phyloP scores from a whole-genome alignment of 2,797 vertebrate species.

The Heterohyrax brucei region DNA sequence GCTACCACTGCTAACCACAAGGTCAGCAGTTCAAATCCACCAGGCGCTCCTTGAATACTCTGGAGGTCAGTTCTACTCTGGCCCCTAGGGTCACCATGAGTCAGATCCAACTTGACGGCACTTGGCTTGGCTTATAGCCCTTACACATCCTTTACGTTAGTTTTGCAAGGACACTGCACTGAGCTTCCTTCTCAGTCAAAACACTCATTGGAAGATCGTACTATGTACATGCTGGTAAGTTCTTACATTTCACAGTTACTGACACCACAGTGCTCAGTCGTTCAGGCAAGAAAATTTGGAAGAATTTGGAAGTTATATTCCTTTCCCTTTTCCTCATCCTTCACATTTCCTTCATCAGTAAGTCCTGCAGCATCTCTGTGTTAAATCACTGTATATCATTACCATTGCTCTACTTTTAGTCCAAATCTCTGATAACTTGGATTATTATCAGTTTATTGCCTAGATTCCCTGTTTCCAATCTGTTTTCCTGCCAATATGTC shows the following conservation, averaged over 20 bases:
- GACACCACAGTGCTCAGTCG: neutral
- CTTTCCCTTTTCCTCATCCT: neutral
- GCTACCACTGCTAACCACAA: too few species aligned
- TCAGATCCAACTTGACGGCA: too few species aligned
- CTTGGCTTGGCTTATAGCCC: neutral
- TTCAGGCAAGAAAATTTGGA: neutral
- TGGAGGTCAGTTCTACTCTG: too few species aligned
- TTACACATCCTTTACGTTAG: neutral
- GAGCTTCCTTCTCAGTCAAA: neutral
- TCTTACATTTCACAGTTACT: neutral
- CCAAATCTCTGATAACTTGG: conserved; percentile 22
- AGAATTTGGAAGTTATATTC: neutral
- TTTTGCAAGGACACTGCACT: neutral
- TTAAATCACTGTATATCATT: neutral
- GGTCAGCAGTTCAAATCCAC: too few species aligned
- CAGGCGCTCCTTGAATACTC: too few species aligned
- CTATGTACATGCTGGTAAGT: neutral
- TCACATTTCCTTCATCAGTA: neutral
- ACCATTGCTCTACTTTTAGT: neutral
- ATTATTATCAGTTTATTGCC: conserved; percentile 7
- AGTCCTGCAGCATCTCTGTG: neutral
- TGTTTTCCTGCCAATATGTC: conserved; percentile 27
- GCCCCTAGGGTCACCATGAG: too few species aligned
- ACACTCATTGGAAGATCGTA: neutral
- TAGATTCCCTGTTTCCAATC: conserved; percentile 11